Conservation (phyloP, 2,888 invertebrate genomes). For the Drosophila rellima region DNA sequence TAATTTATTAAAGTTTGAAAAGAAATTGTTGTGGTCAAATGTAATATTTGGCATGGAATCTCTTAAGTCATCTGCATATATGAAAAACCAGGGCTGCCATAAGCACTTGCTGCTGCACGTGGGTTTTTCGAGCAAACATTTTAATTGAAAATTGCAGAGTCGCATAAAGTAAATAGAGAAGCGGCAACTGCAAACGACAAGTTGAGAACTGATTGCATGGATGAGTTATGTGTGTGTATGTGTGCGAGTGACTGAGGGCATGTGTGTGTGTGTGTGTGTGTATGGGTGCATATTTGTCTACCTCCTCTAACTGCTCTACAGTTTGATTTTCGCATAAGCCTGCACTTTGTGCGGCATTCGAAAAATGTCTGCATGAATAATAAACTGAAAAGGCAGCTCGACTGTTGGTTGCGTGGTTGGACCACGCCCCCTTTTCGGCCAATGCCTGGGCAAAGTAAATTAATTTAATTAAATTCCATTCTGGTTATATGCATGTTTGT, state of each 20-base stretch:
- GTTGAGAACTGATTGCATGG: constrained; percentile 57
- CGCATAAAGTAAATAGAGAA: constrained; percentile 58
- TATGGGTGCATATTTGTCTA: constrained; percentile 10
- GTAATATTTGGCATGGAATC: constrained; percentile 4
- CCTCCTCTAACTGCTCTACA: constrained; percentile 10
- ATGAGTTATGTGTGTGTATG: constrained; percentile 30
- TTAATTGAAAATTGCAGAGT: constrained; percentile 76
- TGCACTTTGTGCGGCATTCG: constrained; percentile 48
- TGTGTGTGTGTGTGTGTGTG: constrained; percentile 4
- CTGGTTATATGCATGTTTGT: constrained; percentile 20
- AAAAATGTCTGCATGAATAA: constrained; percentile 61
- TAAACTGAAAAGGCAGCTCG: constrained; percentile 44
- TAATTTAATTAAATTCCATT: constrained; percentile 76
- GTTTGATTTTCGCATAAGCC: constrained; percentile 67
- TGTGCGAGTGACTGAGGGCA: constrained; percentile 10
- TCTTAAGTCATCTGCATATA: constrained; percentile 9
- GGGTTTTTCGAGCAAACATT: constrained; percentile 64
- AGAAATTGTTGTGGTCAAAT: neutral
- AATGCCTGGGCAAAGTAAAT: constrained; percentile 44
- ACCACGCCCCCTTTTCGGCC: constrained; percentile 3
- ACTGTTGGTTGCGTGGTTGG: neutral
- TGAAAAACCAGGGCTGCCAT: constrained; percentile 27
- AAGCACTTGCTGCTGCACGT: constrained; percentile 21
- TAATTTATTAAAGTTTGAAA: neutral
- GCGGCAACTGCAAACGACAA: constrained; percentile 59